These are phyloP conservation scores for Parnassius glacialis DNA, from an alignment of 2,888 invertebrate species.

Conservation along the genomic window DNA sequence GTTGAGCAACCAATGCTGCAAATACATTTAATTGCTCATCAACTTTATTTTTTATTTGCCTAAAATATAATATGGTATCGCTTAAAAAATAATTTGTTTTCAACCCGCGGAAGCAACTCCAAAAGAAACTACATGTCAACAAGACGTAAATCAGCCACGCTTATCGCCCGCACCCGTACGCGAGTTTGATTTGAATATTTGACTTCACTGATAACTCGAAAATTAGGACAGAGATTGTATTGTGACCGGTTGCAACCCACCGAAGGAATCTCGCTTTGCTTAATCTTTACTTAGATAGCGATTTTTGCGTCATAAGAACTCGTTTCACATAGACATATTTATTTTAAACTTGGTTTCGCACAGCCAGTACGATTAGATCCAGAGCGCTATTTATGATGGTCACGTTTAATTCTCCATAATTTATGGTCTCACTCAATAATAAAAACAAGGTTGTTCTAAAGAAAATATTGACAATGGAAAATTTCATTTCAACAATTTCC, in stretches of 20 bases:
- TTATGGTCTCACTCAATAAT: conserved; percentile 11
- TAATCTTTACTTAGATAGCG: conserved; percentile 36
- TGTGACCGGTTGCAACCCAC: conserved; percentile 44
- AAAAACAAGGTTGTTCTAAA: conserved; percentile 27
- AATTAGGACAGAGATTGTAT: conserved; percentile 69
- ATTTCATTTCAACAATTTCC: conserved; percentile 34
- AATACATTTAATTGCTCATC: no score
- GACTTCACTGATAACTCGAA: conserved; percentile 61
- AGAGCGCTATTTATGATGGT: conserved; percentile 9
- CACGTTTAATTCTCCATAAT: conserved; percentile 9
- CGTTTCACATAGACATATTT: conserved; percentile 18
- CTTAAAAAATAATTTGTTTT: conserved; percentile 2
- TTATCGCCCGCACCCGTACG: conserved; percentile 47
- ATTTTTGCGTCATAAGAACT: conserved; percentile 30
- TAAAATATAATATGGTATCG: background rate
- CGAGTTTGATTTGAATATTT: conserved; percentile 56
- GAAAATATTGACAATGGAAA: conserved; percentile 35
- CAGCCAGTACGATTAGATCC: conserved; percentile 5
- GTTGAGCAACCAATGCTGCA: no score
- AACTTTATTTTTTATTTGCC: no score
- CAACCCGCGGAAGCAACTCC: conserved; percentile 14
- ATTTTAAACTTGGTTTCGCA: conserved; percentile 20
- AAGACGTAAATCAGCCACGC: conserved; percentile 43
- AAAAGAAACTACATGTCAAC: conserved; percentile 25
- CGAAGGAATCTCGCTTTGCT: conserved; percentile 31